A percentile compares a stretch with the other conserved stretches of the same genome.
Conservation (phyloP, 2,113 vertebrate species). For the Hippoglossus stenolepis region DNA sequence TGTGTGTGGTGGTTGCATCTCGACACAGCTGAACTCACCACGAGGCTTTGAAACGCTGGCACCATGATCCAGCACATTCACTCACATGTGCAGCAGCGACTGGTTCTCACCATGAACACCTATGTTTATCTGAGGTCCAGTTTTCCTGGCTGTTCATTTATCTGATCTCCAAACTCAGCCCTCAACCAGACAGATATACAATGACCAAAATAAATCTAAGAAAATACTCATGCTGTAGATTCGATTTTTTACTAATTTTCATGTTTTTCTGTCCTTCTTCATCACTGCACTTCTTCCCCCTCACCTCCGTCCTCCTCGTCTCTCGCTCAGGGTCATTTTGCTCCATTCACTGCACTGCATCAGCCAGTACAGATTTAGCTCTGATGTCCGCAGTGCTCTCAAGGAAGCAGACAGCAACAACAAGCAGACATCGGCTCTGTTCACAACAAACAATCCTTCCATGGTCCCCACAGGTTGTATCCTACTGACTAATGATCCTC, state of each 20-base stretch:
- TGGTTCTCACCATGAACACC: constrained; percentile 6
- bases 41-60: constrained; percentile 63
- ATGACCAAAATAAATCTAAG: background rate
- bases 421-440: constrained; percentile 11
- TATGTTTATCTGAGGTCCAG: background rate
- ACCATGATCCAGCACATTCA: constrained; percentile 77
- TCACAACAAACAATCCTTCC: constrained; percentile 1
- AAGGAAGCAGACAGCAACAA: background rate
- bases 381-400: constrained; percentile 24
- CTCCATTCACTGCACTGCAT: constrained; percentile 32
- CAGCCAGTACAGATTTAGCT: constrained; percentile 33
- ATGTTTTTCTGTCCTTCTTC: background rate
- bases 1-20: constrained; percentile 71
- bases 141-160: background rate
- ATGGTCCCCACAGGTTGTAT: background rate
- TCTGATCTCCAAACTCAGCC: background rate
- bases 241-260: background rate
- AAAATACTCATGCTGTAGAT: too few relatives aligned
- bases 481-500: background rate
- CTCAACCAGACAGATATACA: background rate
- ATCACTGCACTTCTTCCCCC: background rate
- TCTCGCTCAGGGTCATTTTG: constrained; percentile 37
- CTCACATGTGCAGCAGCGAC: constrained; percentile 9
- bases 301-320: background rate
- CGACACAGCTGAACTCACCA: constrained; percentile 75